Percentiles rank a stretch among this genome's conserved stretches.
These are phyloP conservation scores for Hirundo rustica DNA, from an alignment of 2,797 vertebrate species.

Conservation along the genomic window DNA sequence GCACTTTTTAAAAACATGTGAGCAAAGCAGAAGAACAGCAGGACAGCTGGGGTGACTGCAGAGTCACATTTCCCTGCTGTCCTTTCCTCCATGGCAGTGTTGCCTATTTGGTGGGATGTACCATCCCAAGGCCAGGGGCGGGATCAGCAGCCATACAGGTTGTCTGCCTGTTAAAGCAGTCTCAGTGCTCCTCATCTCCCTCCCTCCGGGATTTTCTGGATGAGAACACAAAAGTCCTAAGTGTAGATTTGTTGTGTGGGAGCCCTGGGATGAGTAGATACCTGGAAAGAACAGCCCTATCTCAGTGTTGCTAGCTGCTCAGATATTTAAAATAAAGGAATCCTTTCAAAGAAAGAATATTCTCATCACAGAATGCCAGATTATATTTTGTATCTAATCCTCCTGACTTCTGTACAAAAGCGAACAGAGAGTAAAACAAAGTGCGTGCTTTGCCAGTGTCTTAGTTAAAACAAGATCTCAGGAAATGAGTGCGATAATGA, in stretches of 20 bases:
- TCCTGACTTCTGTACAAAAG: neutral
- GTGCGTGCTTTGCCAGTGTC: neutral
- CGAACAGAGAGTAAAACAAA: neutral
- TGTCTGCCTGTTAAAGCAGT: neutral
- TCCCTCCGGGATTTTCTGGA: neutral
- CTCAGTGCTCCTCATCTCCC: neutral
- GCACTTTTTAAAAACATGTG: neutral
- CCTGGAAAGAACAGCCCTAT: neutral
- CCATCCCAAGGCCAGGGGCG: neutral
- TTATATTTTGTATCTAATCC: neutral
- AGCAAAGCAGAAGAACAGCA: neutral
- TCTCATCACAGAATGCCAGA: neutral
- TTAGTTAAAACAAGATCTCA: conserved; percentile 27
- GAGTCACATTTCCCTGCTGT: neutral
- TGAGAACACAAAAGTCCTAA: neutral
- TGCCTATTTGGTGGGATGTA: neutral
- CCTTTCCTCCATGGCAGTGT: neutral
- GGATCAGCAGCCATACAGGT: neutral
- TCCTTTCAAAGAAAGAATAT: neutral
- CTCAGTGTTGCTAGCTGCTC: neutral
- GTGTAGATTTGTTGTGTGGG: neutral
- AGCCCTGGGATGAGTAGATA: neutral
- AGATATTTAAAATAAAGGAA: neutral
- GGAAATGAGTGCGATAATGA: conserved; percentile 42
- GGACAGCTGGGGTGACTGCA: neutral